Conservation (phyloP, 2,888 invertebrate species). For the Eristalinus sepulchralis region DNA sequence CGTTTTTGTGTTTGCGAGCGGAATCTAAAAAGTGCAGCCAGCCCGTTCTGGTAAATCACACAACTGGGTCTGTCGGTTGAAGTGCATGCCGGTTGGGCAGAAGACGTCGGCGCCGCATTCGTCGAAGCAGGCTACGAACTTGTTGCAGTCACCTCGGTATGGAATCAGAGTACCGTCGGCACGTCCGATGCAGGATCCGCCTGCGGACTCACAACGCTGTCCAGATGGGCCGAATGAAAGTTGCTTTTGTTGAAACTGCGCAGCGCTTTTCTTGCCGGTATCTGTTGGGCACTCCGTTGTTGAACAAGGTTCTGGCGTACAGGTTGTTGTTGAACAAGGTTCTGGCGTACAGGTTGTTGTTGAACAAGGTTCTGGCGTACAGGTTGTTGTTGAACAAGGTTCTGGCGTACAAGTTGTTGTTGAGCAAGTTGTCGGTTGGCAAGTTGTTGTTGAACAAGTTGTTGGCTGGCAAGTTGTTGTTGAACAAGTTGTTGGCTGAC, state of each 20-base stretch:
- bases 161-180: slow-evolving; percentile 36
- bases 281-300: not conserved
- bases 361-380: not conserved
- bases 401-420: not conserved
- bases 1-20: not conserved
- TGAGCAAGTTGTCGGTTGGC: not conserved
- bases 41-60: slow-evolving; percentile 56
- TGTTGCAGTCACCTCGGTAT: slow-evolving; percentile 39
- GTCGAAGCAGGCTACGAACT: slow-evolving; percentile 52
- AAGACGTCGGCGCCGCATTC: slow-evolving; percentile 55
- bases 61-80: slow-evolving; percentile 22
- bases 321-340: slow-evolving; percentile 1
- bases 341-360: not conserved
- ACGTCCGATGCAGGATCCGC: slow-evolving; percentile 57
- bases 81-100: slow-evolving; percentile 53
- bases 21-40: slow-evolving; percentile 43
- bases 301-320: not conserved
- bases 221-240: slow-evolving; percentile 19
- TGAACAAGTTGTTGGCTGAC: not conserved
- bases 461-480: not conserved
- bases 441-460: not conserved
- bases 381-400: not conserved
- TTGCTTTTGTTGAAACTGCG: not conserved
- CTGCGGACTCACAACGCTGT: slow-evolving; percentile 50
- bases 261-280: not conserved